Evolutionary conservation across 1,140 invertebrate species (phyloP).

Genomic region (Cylas formicarius): DNA sequence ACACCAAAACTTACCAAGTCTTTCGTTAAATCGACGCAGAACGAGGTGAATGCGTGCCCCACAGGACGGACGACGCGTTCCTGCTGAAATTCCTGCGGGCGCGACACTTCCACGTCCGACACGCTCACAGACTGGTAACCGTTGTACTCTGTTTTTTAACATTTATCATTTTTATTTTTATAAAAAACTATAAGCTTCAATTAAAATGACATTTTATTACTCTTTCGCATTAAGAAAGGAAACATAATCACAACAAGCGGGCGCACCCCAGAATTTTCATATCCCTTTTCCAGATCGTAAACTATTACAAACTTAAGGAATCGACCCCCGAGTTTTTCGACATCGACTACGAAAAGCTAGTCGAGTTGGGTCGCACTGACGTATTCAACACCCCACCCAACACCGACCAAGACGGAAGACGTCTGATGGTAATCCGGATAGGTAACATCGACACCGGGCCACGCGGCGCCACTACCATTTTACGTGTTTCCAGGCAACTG

Average conservation of each 20-base stretch:
- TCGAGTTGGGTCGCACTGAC: slow-evolving; percentile 58
- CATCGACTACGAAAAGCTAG: slow-evolving; percentile 57
- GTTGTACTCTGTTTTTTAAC: not conserved
- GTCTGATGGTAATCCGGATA: slow-evolving; percentile 60
- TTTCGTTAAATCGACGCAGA: slow-evolving; percentile 57
- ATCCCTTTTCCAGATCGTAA: slow-evolving; percentile 52
- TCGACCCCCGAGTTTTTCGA: slow-evolving; percentile 61
- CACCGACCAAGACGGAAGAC: slow-evolving; percentile 59
- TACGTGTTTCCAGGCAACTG: slow-evolving; percentile 53
- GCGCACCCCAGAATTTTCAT: too few species aligned
- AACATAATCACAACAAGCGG: too few species aligned
- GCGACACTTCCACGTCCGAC: slow-evolving; percentile 69
- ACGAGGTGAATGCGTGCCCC: slow-evolving; percentile 62
- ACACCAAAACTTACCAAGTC: too few species aligned
- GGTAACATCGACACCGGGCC: too few species aligned
- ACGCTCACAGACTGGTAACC: slow-evolving; percentile 74
- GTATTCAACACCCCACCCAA: slow-evolving; percentile 66
- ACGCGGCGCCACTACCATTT: too few species aligned
- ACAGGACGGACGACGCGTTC: slow-evolving; percentile 75
- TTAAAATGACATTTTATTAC: too few species aligned
- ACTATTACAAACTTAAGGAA: slow-evolving; percentile 68
- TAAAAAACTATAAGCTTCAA: too few species aligned
- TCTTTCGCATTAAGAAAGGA: too few species aligned
- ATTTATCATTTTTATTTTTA: too few species aligned
- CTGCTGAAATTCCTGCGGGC: slow-evolving; percentile 76